phyloP scores from a whole-genome alignment of 2,113 vertebrate genomes.

The Pedetes capensis region DNA sequence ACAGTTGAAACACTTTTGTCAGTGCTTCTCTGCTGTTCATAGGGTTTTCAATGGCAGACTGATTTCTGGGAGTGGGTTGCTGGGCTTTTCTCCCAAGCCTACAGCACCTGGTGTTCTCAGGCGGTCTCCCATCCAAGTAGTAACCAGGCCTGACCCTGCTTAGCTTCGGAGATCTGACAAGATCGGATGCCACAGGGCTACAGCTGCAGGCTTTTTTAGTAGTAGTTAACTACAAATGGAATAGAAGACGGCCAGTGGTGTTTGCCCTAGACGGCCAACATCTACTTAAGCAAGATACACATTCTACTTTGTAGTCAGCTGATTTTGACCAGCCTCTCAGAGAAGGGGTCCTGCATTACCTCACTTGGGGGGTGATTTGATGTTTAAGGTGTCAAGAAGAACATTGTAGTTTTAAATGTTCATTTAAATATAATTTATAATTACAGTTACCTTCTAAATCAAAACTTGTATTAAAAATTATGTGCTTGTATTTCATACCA shows the following conservation, averaged over 20 bases:
- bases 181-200: no score
- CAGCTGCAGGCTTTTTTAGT: constrained; percentile 10
- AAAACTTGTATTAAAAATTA: neutral
- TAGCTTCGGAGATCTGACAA: no score
- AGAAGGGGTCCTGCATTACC: neutral
- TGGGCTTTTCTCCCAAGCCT: no score
- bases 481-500: neutral
- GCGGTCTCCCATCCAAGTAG: no score
- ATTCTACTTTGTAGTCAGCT: neutral
- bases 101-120: no score
- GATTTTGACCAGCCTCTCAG: neutral
- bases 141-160: no score
- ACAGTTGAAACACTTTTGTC: no score
- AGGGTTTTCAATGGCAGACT: no score
- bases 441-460: neutral
- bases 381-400: neutral
- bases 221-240: neutral
- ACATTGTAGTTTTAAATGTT: neutral
- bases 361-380: neutral
- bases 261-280: neutral
- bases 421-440: neutral
- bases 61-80: no score
- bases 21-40: no score
- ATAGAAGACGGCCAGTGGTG: neutral
- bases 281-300: neutral